Conservation (phyloP, 2,797 vertebrate genomes). For the Ficedula albicollis region DNA sequence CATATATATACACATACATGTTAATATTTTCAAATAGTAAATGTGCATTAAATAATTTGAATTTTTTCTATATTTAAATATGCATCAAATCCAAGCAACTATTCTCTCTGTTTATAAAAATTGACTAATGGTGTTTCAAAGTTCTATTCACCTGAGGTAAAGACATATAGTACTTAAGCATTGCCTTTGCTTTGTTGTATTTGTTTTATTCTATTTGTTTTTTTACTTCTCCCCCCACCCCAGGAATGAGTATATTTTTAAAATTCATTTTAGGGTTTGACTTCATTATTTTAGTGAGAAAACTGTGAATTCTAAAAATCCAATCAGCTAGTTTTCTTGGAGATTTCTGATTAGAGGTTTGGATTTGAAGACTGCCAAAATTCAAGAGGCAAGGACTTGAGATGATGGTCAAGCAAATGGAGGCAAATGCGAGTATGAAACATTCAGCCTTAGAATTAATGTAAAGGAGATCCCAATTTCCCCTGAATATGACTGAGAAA, state of each 20-base stretch:
- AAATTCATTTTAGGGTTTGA: neutral
- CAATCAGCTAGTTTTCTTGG: neutral
- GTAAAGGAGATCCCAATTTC: neutral
- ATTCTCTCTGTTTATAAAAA: neutral
- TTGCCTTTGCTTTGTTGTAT: neutral
- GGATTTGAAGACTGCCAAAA: neutral
- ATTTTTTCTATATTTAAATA: neutral
- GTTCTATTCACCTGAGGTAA: neutral
- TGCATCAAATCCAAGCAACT: fast-evolving
- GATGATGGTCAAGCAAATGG: neutral
- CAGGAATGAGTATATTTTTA: neutral
- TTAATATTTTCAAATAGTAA: neutral
- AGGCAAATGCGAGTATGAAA: neutral
- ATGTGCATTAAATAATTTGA: neutral
- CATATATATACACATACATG: too few relatives aligned
- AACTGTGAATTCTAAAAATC: neutral
- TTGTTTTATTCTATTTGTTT: neutral
- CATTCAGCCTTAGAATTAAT: neutral
- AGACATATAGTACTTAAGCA: neutral
- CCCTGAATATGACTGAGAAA: neutral
- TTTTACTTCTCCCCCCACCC: fast-evolving
- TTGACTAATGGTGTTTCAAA: neutral
- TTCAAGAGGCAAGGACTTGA: neutral
- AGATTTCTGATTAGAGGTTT: neutral
- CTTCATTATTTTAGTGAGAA: neutral